phyloP scores from a whole-genome alignment of 2,797 vertebrate genomes.

The Bufotes viridis region DNA sequence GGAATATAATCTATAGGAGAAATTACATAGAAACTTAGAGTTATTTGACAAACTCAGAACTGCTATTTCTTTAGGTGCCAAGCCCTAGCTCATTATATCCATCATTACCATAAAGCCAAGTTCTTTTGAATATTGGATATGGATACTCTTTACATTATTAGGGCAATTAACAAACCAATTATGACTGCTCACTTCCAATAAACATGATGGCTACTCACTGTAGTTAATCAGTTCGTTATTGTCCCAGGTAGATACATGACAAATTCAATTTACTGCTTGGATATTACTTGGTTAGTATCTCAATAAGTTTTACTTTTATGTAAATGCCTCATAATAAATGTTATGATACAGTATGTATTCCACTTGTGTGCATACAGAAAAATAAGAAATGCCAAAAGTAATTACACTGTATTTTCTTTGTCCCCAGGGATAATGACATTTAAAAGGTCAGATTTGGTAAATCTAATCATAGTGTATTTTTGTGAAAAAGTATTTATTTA shows the following conservation, averaged over 20 bases:
- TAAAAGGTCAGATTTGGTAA: background rate
- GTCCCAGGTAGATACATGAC: background rate
- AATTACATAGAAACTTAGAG: no score
- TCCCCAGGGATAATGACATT: background rate
- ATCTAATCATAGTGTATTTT: background rate
- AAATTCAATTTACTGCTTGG: background rate
- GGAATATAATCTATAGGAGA: no score
- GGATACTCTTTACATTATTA: no score
- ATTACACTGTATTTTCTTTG: conserved; percentile 3
- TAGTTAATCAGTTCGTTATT: no score
- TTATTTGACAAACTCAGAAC: no score
- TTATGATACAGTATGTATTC: background rate
- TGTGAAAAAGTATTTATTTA: conserved; percentile 3
- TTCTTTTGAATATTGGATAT: no score
- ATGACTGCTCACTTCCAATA: no score
- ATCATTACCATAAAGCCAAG: no score
- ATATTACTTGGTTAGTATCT: background rate
- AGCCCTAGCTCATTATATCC: no score
- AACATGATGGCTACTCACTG: no score
- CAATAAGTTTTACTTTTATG: background rate
- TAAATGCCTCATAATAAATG: background rate
- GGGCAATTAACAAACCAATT: no score
- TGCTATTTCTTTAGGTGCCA: no score
- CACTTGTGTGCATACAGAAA: background rate
- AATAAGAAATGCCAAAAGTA: background rate